Evolutionary conservation across 2,888 invertebrate genomes (phyloP), one percentile per base, ranked within the genome.

Genomic region (Lottia scabra): DNA sequence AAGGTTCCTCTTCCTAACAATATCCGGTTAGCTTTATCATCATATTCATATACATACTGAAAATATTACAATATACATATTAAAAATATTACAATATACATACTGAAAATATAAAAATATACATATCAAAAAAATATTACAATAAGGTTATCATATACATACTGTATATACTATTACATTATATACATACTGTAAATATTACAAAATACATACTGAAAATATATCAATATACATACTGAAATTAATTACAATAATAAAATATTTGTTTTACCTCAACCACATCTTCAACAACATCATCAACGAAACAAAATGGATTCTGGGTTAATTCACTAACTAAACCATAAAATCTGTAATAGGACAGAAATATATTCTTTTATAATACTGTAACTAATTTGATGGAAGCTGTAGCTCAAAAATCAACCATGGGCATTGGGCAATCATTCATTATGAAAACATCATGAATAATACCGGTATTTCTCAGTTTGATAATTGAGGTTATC

Each of bases 1-100:
- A 97, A 99, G 0, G 98, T 97, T 26, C 99, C 99, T 89, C 95
- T 95, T 1, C 99, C 98, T 63, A 99, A 92, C 15, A 97, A 90
- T 15, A 96, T 93, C 75, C 95, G 93, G 81, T 95, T 94, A 78
- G 94, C 94, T 89, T 93, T 93, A 87, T 98, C 97, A 90, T 98
- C 98, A 26, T 94, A 89, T 88, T 99, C 99, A 90, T 99, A 99
- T 90, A 99, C 99, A 89, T 95, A 92, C 91, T 92, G 82, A 46
- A 87, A 95, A 93, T 46, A 73, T 73, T 48, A 63, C 23, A 68
- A 15, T 43, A 99, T 90, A 99, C 99, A 89, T 95, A 92, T 91
- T 92, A 82, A 46, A 87, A 95, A 93, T 46, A 73, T 73, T 48
- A 63, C 23, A 68, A 15, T 43, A 99, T 90, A 99, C 99, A 89